These are phyloP conservation scores for Monochamus saltuarius DNA, from an alignment of 1,140 invertebrate genomes.

Conservation along the genomic window DNA sequence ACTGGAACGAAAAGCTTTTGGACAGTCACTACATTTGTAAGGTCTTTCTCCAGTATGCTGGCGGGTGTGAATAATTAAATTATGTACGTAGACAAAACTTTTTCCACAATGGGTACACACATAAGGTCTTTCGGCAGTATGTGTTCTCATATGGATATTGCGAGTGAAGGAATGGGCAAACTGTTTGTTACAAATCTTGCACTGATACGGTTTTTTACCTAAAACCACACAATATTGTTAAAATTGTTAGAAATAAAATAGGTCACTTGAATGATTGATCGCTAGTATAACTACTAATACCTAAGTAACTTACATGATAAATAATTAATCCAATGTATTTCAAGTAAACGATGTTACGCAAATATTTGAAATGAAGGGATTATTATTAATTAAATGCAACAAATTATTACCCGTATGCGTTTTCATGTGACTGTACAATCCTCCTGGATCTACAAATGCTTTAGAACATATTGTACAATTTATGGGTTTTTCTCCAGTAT, in stretches of 20 bases:
- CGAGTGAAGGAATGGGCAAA: slow-evolving; percentile 65
- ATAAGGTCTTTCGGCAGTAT: slow-evolving; percentile 68
- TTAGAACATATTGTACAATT: slow-evolving; percentile 18
- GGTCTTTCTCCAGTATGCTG: slow-evolving; percentile 62
- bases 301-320: no score
- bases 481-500: slow-evolving; percentile 56
- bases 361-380: no score
- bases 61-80: slow-evolving; percentile 80
- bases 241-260: neutral
- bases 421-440: slow-evolving; percentile 56
- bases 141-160: slow-evolving; percentile 61
- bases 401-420: slow-evolving; percentile 46
- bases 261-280: no score
- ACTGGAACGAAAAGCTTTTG: slow-evolving; percentile 60
- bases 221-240: slow-evolving; percentile 16
- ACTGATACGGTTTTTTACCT: slow-evolving; percentile 59
- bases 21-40: slow-evolving; percentile 66
- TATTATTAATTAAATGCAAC: no score
- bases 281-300: no score
- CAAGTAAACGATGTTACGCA: no score
- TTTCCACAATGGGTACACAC: slow-evolving; percentile 61
- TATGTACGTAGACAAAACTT: slow-evolving; percentile 69
- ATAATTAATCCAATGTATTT: no score
- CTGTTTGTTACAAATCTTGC: slow-evolving; percentile 57
- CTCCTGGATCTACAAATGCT: slow-evolving; percentile 33